Evolutionary conservation across 1,140 invertebrate species (phyloP).

Genomic region (Drosophila ohnishii): DNA sequence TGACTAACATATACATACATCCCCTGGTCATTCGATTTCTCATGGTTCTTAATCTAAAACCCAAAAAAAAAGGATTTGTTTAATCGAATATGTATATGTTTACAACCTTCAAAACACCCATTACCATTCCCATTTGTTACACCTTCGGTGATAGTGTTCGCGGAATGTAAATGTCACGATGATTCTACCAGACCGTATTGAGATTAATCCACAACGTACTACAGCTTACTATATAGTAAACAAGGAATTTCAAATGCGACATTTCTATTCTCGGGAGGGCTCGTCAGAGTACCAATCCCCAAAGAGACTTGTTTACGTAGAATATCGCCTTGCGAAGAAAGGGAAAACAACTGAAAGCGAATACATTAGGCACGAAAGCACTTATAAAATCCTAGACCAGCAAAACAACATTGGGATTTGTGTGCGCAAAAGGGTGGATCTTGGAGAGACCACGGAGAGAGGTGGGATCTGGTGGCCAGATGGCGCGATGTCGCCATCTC

Average conservation of each 20-base stretch:
- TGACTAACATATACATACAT: neutral
- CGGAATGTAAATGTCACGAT: slow-evolving; percentile 29
- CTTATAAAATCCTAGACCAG: slow-evolving; percentile 26
- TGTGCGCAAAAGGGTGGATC: slow-evolving; percentile 25
- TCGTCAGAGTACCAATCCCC: slow-evolving; percentile 18
- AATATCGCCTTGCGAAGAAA: slow-evolving; percentile 40
- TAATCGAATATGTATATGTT: slow-evolving; percentile 7
- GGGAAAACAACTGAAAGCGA: slow-evolving; percentile 47
- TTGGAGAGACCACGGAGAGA: neutral
- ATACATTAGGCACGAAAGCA: slow-evolving; percentile 23
- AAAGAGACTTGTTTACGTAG: slow-evolving; percentile 30
- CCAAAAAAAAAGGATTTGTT: neutral
- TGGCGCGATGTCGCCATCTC: slow-evolving; percentile 11
- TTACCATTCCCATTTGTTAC: slow-evolving; percentile 5
- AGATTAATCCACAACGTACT: slow-evolving; percentile 27
- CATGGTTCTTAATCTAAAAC: neutral
- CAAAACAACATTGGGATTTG: slow-evolving; percentile 27
- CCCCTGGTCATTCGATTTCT: neutral
- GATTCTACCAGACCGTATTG: slow-evolving; percentile 12
- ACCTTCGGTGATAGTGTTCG: neutral
- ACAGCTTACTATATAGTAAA: slow-evolving; percentile 23
- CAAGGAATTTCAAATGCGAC: slow-evolving; percentile 29
- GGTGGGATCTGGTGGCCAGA: slow-evolving; percentile 11
- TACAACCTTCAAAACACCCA: slow-evolving; percentile 15
- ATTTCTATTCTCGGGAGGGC: slow-evolving; percentile 34